A percentile compares a stretch with the other conserved stretches of the same genome.
These are phyloP conservation scores for Nibea coibor DNA, from an alignment of 2,113 vertebrate species.

Conservation along the genomic window DNA sequence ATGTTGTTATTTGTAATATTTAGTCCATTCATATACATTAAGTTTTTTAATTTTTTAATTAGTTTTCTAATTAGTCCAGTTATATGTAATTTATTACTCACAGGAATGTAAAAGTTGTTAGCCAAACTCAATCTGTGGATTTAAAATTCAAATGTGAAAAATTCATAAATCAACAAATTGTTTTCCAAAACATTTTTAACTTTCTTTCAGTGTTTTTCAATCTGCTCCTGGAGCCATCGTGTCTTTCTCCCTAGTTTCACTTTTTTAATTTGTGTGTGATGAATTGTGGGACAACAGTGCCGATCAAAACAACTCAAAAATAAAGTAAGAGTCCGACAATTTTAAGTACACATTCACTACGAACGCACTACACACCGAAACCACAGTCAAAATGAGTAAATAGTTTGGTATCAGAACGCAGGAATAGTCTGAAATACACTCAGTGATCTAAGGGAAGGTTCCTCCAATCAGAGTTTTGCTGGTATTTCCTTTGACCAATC, in stretches of 20 bases:
- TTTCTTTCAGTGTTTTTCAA: neutral
- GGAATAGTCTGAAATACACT: neutral
- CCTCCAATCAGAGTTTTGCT: slow-evolving; percentile 55
- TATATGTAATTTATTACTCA: neutral
- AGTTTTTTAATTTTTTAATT: too few species aligned
- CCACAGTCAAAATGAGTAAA: neutral
- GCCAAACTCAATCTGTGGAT: neutral
- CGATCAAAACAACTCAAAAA: neutral
- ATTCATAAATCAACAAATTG: neutral
- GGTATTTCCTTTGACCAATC: slow-evolving; percentile 63
- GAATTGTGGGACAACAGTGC: neutral
- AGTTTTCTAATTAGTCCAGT: neutral
- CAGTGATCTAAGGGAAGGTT: slow-evolving; percentile 10
- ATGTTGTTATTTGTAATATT: neutral
- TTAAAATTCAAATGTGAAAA: neutral
- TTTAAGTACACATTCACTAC: neutral
- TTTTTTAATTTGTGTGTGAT: neutral
- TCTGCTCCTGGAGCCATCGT: neutral
- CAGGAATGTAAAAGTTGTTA: neutral
- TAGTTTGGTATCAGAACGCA: neutral
- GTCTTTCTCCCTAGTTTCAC: neutral
- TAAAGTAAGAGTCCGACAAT: neutral
- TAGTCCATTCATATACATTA: neutral
- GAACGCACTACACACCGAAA: neutral
- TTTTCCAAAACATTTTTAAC: neutral